phyloP scores from a whole-genome alignment of 2,797 vertebrate genomes.

The Peromyscus melanophrys region DNA sequence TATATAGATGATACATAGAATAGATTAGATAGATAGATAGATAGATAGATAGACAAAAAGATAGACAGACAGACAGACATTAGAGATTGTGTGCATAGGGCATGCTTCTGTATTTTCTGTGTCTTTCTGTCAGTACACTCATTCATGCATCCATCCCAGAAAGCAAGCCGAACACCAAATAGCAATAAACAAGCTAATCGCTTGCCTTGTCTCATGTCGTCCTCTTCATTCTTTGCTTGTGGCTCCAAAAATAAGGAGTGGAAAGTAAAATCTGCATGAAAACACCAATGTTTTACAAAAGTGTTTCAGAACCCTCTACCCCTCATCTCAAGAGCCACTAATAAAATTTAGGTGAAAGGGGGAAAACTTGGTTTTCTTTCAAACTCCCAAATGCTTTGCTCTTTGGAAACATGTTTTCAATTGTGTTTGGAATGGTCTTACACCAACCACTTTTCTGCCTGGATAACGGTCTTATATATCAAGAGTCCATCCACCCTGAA shows the following conservation, averaged over 20 bases:
- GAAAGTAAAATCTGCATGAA: background rate
- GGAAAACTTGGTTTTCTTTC: background rate
- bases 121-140: background rate
- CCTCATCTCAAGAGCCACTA: background rate
- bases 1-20: background rate
- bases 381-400: background rate
- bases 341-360: background rate
- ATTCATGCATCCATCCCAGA: background rate
- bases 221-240: background rate
- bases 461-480: background rate
- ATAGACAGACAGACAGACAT: background rate
- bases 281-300: constrained; percentile 45
- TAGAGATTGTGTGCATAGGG: background rate
- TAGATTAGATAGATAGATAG: background rate
- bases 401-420: constrained; percentile 4
- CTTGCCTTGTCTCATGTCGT: background rate
- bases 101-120: constrained; percentile 3
- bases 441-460: background rate
- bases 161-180: background rate
- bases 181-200: background rate
- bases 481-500: background rate
- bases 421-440: constrained; percentile 22
- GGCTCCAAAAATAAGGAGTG: background rate
- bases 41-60: background rate
- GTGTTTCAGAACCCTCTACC: background rate